Evolutionary conservation across 2,888 invertebrate species (phyloP).

Genomic region (Micoletzkya japonica): DNA sequence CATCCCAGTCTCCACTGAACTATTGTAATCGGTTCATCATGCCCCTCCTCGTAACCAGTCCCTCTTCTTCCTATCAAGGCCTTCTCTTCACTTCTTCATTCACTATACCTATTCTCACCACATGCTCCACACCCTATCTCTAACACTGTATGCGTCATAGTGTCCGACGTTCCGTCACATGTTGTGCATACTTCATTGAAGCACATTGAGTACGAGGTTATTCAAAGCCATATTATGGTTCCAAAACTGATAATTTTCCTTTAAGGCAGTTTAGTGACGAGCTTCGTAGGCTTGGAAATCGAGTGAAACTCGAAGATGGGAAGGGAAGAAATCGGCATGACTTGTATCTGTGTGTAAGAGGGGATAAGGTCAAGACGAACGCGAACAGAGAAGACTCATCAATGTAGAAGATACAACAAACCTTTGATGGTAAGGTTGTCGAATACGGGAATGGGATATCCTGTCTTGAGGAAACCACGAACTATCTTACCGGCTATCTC

Average conservation of each 20-base stretch:
- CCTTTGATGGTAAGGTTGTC: constrained; percentile 28
- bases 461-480: background rate
- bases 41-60: background rate
- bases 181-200: too few relatives aligned
- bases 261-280: constrained; percentile 6
- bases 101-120: constrained; percentile 2
- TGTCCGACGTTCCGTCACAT: constrained; percentile 7
- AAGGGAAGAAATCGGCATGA: too few relatives aligned
- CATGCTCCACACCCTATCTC: background rate
- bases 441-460: constrained; percentile 27
- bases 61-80: background rate
- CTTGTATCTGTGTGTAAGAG: too few relatives aligned
- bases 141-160: background rate
- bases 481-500: background rate
- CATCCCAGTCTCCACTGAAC: background rate
- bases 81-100: background rate
- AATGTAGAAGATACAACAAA: background rate
- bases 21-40: background rate
- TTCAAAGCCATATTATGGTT: too few relatives aligned
- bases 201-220: too few relatives aligned
- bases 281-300: background rate
- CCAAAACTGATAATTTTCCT: background rate
- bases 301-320: background rate
- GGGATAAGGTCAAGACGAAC: too few relatives aligned
- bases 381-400: too few relatives aligned